These are phyloP conservation scores for Drosophila willistoni DNA, from an alignment of 1,140 invertebrate species.

Conservation along the genomic window DNA sequence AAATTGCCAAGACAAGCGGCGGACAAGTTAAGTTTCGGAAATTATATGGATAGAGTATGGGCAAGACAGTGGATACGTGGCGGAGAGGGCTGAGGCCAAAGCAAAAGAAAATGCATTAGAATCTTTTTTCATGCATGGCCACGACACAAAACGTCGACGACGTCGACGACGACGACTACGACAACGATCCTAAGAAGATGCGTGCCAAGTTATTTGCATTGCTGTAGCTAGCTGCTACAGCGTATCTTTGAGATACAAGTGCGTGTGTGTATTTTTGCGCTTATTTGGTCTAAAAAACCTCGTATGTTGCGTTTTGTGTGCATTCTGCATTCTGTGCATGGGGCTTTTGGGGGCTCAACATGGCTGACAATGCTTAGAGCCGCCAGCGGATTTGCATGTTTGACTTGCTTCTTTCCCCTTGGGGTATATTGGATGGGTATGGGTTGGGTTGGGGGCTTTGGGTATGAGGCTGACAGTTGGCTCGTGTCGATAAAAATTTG, in stretches of 20 bases:
- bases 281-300: conserved; percentile 80
- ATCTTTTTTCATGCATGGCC: conserved; percentile 74
- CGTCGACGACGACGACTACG: conserved; percentile 31
- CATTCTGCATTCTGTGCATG: conserved; percentile 33
- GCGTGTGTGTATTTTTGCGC: conserved; percentile 68
- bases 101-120: conserved; percentile 70
- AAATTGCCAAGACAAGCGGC: conserved; percentile 61
- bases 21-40: conserved; percentile 65
- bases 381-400: conserved; percentile 56
- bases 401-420: conserved; percentile 11
- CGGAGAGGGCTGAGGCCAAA: background rate
- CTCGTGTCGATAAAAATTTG: conserved; percentile 80
- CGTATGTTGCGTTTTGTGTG: conserved; percentile 37
- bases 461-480: conserved; percentile 66
- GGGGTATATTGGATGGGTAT: background rate
- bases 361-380: conserved; percentile 78
- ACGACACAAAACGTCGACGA: conserved; percentile 43
- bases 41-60: conserved; percentile 50
- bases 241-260: conserved; percentile 66
- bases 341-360: conserved; percentile 51
- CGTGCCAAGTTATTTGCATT: conserved; percentile 80
- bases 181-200: conserved; percentile 51
- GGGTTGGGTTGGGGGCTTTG: background rate
- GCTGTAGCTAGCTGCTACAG: conserved; percentile 27
- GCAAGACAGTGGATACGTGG: background rate